These are phyloP conservation scores for Neocrepidodera transversa DNA, from an alignment of 2,888 invertebrate genomes.

Conservation along the genomic window DNA sequence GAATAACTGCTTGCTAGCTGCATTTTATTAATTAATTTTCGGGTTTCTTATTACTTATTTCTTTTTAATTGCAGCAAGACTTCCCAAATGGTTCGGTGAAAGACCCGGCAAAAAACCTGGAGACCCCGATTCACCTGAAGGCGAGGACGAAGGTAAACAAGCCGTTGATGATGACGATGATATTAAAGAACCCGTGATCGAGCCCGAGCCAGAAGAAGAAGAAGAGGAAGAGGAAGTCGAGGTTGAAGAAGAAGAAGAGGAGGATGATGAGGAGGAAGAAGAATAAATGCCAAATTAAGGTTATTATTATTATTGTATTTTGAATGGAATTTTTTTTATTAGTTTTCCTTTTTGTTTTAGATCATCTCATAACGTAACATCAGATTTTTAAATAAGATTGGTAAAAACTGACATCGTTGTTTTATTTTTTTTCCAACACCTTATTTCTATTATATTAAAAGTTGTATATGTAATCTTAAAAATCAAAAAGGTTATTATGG, in stretches of 20 bases:
- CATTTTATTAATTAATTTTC: too few relatives aligned
- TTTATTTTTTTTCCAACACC: constrained; percentile 48
- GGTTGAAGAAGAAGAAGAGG: constrained; percentile 79
- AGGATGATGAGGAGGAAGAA: constrained; percentile 75
- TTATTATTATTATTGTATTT: not conserved
- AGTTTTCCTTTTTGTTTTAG: constrained; percentile 36
- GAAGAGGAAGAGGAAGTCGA: constrained; percentile 75
- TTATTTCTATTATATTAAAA: constrained; percentile 50
- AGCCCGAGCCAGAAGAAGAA: constrained; percentile 76
- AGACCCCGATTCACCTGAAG: constrained; percentile 89
- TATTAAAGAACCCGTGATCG: constrained; percentile 66
- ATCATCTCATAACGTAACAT: constrained; percentile 40
- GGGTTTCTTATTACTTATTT: too few relatives aligned
- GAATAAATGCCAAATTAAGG: constrained; percentile 42
- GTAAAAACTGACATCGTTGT: constrained; percentile 29
- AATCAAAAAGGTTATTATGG: constrained; percentile 28
- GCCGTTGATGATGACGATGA: constrained; percentile 74
- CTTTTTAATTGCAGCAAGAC: constrained; percentile 70
- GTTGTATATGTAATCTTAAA: constrained; percentile 56
- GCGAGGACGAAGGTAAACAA: constrained; percentile 85
- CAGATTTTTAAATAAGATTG: constrained; percentile 34
- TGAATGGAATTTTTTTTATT: not conserved
- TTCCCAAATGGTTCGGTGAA: constrained; percentile 96
- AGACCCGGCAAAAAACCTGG: constrained; percentile 92
- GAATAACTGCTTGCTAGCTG: too few relatives aligned